These are phyloP conservation scores for Xylota sylvarum DNA, from an alignment of 2,888 invertebrate genomes.

Conservation along the genomic window DNA sequence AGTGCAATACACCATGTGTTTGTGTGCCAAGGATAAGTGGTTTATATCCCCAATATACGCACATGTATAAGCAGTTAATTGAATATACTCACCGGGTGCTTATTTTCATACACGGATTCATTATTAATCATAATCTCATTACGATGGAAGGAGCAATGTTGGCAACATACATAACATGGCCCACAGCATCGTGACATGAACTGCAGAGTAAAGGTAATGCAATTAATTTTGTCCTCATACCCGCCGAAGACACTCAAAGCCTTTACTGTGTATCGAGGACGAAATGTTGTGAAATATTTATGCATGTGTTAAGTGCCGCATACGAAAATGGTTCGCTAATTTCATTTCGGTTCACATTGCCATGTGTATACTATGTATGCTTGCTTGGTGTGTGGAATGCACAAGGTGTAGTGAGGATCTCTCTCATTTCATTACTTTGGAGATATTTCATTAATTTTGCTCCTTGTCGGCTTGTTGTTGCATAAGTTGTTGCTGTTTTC, in stretches of 20 bases:
- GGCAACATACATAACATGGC: conserved; percentile 1
- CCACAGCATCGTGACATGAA: not conserved
- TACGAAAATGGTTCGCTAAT: conserved; percentile 25
- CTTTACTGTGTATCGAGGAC: not conserved
- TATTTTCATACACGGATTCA: conserved; percentile 41
- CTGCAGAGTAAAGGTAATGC: conserved; percentile 5
- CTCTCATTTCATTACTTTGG: conserved; percentile 33
- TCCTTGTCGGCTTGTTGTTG: conserved; percentile 15
- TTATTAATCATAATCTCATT: conserved; percentile 41
- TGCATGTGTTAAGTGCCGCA: conserved; percentile 27
- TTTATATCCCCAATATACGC: not conserved
- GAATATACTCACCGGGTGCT: conserved; percentile 26
- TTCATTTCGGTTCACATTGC: conserved; percentile 8
- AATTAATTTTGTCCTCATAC: conserved; percentile 8
- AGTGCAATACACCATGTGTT: not conserved
- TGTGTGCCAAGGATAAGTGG: conserved; percentile 17
- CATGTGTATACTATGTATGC: too few species aligned
- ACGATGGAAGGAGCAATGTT: not conserved
- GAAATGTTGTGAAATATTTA: conserved; percentile 14
- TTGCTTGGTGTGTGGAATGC: not conserved
- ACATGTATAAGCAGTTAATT: conserved; percentile 30
- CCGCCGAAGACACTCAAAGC: not conserved
- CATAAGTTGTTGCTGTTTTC: not conserved
- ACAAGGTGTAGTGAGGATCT: not conserved
- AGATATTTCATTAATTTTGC: conserved; percentile 15